A percentile compares a stretch with the other conserved stretches of the same genome.
Conservation (phyloP, 1,140 invertebrate genomes). For the Sycophila sp. region DNA sequence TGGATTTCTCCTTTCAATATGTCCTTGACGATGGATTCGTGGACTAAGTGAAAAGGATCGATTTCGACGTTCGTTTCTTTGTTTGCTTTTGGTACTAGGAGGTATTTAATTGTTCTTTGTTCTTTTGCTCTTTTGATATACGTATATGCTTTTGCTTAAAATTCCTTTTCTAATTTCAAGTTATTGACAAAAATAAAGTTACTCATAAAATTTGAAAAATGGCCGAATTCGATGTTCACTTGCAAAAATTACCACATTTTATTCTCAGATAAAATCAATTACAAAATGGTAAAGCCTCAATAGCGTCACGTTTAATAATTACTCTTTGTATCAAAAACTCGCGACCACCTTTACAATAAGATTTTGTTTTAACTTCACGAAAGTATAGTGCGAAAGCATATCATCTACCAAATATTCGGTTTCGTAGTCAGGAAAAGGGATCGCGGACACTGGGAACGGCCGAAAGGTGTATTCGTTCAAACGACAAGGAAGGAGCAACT, state of each 20-base stretch:
- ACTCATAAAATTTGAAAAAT: no score
- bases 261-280: no score
- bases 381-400: slow-evolving; percentile 11
- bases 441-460: no score
- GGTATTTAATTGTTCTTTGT: slow-evolving; percentile 49
- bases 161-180: no score
- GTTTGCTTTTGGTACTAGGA: slow-evolving; percentile 43
- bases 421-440: neutral
- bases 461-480: neutral
- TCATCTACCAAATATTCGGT: neutral
- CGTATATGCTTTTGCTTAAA: slow-evolving; percentile 21
- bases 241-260: no score
- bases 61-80: slow-evolving; percentile 52
- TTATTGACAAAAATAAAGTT: no score
- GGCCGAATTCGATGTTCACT: no score
- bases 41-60: neutral
- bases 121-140: neutral
- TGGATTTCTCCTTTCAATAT: slow-evolving; percentile 1
- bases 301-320: no score
- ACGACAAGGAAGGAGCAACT: neutral
- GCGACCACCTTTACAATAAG: neutral
- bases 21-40: neutral
- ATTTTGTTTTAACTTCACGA: neutral
- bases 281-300: no score
- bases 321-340: neutral